Conservation (phyloP, 2,888 invertebrate genomes). For the Prosapia bicincta region DNA sequence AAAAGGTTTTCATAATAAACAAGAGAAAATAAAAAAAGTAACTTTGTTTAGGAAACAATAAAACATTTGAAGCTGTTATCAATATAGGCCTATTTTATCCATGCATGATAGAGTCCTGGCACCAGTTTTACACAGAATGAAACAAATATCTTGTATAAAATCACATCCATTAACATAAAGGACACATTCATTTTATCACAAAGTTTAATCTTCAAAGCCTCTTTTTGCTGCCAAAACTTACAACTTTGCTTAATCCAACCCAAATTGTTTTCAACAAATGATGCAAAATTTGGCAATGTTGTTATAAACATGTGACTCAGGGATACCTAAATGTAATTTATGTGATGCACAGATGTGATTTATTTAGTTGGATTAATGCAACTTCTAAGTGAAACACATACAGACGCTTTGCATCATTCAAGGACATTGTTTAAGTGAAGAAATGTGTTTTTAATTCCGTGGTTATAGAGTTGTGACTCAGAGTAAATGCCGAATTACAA, state of each 20-base stretch:
- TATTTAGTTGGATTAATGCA: neutral
- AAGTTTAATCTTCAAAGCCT: neutral
- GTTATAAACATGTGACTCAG: slow-evolving; percentile 2
- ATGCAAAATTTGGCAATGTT: neutral
- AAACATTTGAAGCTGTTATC: too few species aligned
- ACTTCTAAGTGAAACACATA: neutral
- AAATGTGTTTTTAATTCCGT: neutral
- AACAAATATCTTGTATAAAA: too few species aligned
- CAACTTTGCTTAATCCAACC: neutral
- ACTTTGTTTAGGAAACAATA: too few species aligned
- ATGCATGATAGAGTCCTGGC: too few species aligned
- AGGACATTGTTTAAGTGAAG: neutral
- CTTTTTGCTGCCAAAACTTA: neutral
- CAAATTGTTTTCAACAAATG: neutral
- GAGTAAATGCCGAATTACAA: too few species aligned
- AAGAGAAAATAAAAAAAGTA: too few species aligned
- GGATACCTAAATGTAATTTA: neutral
- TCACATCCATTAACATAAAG: too few species aligned
- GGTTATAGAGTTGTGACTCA: neutral
- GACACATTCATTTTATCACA: neutral
- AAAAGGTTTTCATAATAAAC: too few species aligned
- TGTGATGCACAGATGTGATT: neutral
- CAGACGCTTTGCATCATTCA: neutral
- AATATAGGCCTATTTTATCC: too few species aligned
- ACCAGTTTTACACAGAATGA: too few species aligned